Percentiles rank a stretch among this genome's conserved stretches.
Conservation (phyloP, 2,888 invertebrate species). For the Microctonus hyperodae region DNA sequence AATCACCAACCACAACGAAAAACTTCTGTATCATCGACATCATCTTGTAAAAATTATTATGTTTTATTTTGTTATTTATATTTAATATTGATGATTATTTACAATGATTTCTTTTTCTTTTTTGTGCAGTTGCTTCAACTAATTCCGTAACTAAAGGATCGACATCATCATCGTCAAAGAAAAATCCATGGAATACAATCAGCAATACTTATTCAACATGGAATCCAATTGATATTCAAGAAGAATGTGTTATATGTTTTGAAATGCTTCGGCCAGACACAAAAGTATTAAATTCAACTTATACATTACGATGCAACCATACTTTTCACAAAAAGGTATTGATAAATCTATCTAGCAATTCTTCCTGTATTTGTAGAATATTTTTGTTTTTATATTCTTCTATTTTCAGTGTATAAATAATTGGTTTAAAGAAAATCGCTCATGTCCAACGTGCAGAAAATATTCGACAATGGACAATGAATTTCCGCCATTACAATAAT, state of each 20-base stretch:
- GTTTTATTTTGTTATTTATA: not conserved
- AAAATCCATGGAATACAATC: constrained; percentile 40
- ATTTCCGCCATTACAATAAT: constrained; percentile 45
- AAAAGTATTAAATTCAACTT: constrained; percentile 23
- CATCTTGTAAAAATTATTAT: constrained; percentile 28
- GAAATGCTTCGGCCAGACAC: constrained; percentile 30
- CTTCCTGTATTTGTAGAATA: not conserved
- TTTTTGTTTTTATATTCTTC: constrained; percentile 10
- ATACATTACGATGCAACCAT: constrained; percentile 46
- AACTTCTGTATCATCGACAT: constrained; percentile 24
- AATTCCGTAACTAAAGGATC: constrained; percentile 20
- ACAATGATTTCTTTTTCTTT: not conserved
- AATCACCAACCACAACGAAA: not conserved
- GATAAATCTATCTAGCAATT: constrained; percentile 7
- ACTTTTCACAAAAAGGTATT: constrained; percentile 47
- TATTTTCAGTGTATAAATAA: constrained; percentile 46
- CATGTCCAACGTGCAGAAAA: constrained; percentile 49
- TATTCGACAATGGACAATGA: constrained; percentile 46
- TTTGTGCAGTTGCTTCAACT: constrained; percentile 19
- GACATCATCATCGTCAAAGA: constrained; percentile 16
- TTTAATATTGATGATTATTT: not conserved
- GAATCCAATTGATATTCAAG: constrained; percentile 38
- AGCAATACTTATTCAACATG: constrained; percentile 32
- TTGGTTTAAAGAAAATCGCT: constrained; percentile 44
- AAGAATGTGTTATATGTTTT: constrained; percentile 48